Evolutionary conservation across 2,888 invertebrate species (phyloP), one percentile per base, ranked within the genome.

Genomic region (Archips crataeganus): DNA sequence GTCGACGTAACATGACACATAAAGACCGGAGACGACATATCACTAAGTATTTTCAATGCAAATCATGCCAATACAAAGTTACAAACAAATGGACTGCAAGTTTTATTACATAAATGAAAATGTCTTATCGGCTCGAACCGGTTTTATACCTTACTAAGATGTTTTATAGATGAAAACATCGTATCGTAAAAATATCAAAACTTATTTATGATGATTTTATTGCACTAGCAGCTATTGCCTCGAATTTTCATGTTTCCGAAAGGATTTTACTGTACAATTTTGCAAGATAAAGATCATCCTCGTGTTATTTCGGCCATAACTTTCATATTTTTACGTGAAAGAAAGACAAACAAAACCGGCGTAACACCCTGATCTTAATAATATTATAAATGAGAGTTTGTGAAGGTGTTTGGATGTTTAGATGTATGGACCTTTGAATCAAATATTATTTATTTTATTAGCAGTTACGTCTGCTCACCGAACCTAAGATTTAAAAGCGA

Each of bases 181-280:
- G 15, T 23, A 51, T 51, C 51, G 51, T 51, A 51, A 51, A 51
- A 51, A 51, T 15, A 23, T 51, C 15, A 2, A 51, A 51, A 51
- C 51, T 51, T 51, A 51, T 51, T 51, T 51, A 51, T 51, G 51
- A 23, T 51, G 51, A 15, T 51, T 51, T 51, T 64, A 64, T 34
- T 51, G n/a, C 23, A 15, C 15, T 39, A 36, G 11, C 36, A 13
- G 15, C 39, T n/a, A 65, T 54, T 51, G 49, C 49, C 4, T 13
- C 49, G 49, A 23, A n/a, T 51, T 51, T 51, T 51, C n/a, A 51
- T 51, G n/a, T 51, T 51, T n/a, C 49, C 49, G 3, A 10, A 13
- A 11, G 49, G n/a, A 51, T n/a, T 51, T 51, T 51, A 51, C 49
- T 51, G 51, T 51, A 15, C 51, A 51, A 15, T 51, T 51, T 51